Conservation (phyloP, 2,113 vertebrate genomes). For the Leptocoma aspasia region DNA sequence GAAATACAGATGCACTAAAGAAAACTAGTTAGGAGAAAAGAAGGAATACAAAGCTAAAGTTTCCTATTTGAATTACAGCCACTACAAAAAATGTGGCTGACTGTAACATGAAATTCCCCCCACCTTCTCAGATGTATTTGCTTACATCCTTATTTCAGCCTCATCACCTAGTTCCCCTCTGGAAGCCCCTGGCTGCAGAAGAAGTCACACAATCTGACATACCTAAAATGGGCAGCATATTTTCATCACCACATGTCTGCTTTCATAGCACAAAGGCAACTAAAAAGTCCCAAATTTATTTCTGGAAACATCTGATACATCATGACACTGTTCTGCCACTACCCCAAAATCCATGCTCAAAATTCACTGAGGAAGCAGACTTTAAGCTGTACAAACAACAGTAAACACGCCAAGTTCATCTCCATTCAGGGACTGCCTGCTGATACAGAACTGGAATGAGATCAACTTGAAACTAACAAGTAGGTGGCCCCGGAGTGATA, state of each 20-base stretch:
- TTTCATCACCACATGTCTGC: neutral
- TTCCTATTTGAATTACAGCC: neutral
- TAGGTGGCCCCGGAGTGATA: neutral
- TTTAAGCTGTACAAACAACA: neutral
- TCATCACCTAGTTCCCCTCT: neutral
- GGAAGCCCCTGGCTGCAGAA: conserved; percentile 34
- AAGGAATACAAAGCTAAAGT: neutral
- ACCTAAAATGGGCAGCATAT: conserved; percentile 13
- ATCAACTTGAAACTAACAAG: neutral
- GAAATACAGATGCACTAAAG: neutral
- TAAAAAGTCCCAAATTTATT: conserved; percentile 38
- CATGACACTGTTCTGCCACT: neutral
- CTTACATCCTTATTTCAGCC: neutral
- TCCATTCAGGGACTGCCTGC: neutral
- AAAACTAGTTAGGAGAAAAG: neutral
- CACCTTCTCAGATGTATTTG: neutral
- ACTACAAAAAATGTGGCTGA: neutral
- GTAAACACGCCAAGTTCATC: neutral
- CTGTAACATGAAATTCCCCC: neutral
- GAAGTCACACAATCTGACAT: neutral
- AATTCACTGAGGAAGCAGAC: neutral
- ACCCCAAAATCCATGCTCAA: neutral
- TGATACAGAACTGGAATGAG: neutral
- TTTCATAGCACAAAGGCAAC: neutral
- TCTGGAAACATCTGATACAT: conserved; percentile 4